Evolutionary conservation across 92 coral and sea anemone genomes (phyloP).

Genomic region (Actinernus sp.): DNA sequence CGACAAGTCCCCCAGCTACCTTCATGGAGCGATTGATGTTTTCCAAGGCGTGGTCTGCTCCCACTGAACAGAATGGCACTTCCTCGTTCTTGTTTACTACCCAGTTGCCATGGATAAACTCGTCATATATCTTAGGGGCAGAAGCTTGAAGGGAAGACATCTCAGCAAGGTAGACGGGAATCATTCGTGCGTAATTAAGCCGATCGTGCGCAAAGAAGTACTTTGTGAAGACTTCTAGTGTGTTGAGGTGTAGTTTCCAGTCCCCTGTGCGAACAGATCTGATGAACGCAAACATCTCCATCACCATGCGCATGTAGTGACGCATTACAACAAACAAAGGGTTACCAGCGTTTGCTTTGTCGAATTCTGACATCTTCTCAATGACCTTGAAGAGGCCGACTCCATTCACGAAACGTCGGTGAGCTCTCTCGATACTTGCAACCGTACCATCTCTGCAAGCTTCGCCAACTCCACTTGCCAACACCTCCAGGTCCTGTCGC

Average conservation of each 20-base stretch:
- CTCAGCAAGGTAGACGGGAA: slow-evolving; percentile 62
- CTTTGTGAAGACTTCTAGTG: slow-evolving; percentile 38
- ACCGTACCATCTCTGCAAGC: slow-evolving; percentile 20
- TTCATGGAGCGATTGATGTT: slow-evolving; percentile 47
- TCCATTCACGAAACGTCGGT: slow-evolving; percentile 15
- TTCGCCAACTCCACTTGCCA: slow-evolving; percentile 32
- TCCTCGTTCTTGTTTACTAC: slow-evolving; percentile 51
- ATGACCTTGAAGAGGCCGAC: slow-evolving; percentile 15
- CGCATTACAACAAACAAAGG: slow-evolving; percentile 32
- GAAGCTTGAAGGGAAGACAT: slow-evolving; percentile 28
- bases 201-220: slow-evolving; percentile 74
- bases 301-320: slow-evolving; percentile 63
- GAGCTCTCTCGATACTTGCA: slow-evolving; percentile 7
- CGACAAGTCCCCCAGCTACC: slow-evolving; percentile 43
- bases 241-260: slow-evolving; percentile 59
- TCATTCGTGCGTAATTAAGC: slow-evolving; percentile 46
- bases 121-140: slow-evolving; percentile 47
- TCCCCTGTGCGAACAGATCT: slow-evolving; percentile 51
- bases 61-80: slow-evolving; percentile 65
- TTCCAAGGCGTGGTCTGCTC: slow-evolving; percentile 60
- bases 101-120: slow-evolving; percentile 44
- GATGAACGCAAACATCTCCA: slow-evolving; percentile 44
- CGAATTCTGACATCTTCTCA: slow-evolving; percentile 50
- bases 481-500: slow-evolving; percentile 4
- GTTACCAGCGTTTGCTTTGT: slow-evolving; percentile 5